These are phyloP conservation scores for Amia ocellicauda DNA, from an alignment of 2,113 vertebrate species.

Conservation along the genomic window DNA sequence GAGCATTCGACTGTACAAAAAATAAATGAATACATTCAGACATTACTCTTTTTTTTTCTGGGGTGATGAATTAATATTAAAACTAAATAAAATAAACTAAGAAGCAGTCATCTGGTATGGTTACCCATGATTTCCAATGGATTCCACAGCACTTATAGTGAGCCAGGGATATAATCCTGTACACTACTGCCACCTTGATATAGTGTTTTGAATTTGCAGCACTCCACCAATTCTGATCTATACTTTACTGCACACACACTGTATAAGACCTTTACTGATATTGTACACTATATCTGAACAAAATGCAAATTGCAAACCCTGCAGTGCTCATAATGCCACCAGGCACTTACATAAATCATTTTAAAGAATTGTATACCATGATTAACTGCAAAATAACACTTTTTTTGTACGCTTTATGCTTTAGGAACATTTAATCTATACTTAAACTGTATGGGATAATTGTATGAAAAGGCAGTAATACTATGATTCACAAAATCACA, in stretches of 20 bases:
- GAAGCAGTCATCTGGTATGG: neutral
- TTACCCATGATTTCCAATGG: neutral
- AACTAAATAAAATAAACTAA: too few relatives aligned
- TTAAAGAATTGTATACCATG: too few relatives aligned
- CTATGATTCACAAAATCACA: too few relatives aligned
- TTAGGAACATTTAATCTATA: too few relatives aligned
- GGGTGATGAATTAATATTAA: too few relatives aligned
- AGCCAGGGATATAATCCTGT: constrained; percentile 4
- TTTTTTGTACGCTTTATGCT: too few relatives aligned
- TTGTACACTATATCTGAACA: constrained; percentile 7
- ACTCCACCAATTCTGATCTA: neutral
- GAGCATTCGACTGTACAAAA: too few relatives aligned
- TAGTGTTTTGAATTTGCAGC: constrained; percentile 9
- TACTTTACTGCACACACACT: neutral
- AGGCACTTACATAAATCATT: neutral
- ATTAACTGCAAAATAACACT: too few relatives aligned
- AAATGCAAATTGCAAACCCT: constrained; percentile 5
- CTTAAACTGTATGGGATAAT: too few relatives aligned
- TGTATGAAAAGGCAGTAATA: too few relatives aligned
- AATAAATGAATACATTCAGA: too few relatives aligned
- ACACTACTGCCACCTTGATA: constrained; percentile 26
- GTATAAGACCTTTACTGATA: neutral
- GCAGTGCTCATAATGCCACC: constrained; percentile 1
- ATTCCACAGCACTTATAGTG: neutral
- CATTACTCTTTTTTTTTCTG: too few relatives aligned